phyloP scores from a whole-genome alignment of 2,113 vertebrate genomes.

The Forbesichthys papilliferus region DNA sequence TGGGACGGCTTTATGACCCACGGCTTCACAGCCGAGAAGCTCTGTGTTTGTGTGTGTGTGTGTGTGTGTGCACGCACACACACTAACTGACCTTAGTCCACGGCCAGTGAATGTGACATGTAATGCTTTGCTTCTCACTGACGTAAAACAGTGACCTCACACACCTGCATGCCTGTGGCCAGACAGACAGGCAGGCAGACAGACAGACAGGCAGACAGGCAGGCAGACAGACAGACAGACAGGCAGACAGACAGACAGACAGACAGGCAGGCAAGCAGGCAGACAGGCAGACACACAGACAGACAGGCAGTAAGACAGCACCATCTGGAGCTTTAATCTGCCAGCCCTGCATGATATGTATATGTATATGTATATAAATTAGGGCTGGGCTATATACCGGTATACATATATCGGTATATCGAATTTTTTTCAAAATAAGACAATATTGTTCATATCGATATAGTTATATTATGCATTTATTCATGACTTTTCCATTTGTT shows the following conservation, averaged over 20 bases:
- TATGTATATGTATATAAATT: too few species aligned
- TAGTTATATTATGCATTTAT: too few species aligned
- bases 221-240: constrained; percentile 1
- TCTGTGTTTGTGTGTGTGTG: too few species aligned
- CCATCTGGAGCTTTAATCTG: constrained; percentile 70
- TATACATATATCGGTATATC: too few species aligned
- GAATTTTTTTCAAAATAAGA: too few species aligned
- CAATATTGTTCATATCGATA: too few species aligned
- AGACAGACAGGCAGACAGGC: constrained; percentile 1
- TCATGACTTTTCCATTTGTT: too few species aligned
- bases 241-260: background rate
- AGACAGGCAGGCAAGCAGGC: background rate
- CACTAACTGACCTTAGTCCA: background rate
- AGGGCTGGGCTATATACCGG: too few species aligned
- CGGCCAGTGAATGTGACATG: too few species aligned
- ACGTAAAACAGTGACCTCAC: background rate
- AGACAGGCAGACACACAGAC: constrained; percentile 21
- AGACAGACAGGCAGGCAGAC: background rate
- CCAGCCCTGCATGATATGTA: constrained; percentile 48
- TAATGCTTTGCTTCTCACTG: too few species aligned
- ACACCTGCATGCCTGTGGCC: background rate
- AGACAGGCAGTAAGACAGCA: constrained; percentile 54
- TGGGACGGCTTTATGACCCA: constrained; percentile 21
- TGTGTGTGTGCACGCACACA: background rate
- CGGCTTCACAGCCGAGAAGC: background rate